These are phyloP conservation scores for Antheraea yamamai DNA, from an alignment of 2,888 invertebrate species.

Conservation along the genomic window DNA sequence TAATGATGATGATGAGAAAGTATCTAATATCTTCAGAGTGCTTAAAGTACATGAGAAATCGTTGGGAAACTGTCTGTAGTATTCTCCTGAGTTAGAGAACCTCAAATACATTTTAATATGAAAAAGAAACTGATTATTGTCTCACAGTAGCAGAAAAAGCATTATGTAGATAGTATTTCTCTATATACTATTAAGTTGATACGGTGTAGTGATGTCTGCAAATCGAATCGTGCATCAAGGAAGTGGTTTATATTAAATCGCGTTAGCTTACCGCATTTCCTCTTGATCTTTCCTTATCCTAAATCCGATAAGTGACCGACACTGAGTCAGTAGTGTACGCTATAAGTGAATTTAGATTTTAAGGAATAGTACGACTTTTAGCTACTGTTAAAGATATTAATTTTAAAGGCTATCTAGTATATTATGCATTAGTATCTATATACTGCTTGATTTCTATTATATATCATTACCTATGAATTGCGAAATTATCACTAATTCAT, in stretches of 20 bases:
- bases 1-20: too few relatives aligned
- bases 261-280: not conserved
- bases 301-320: constrained; percentile 8
- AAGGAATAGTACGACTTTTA: not conserved
- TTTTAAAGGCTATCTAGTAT: not conserved
- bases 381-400: not conserved
- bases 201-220: not conserved
- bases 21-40: too few relatives aligned
- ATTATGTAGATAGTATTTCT: not conserved
- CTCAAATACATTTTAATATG: not conserved
- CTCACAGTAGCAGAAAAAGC: too few relatives aligned
- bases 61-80: too few relatives aligned
- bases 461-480: too few relatives aligned
- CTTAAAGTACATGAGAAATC: too few relatives aligned
- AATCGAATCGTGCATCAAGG: not conserved
- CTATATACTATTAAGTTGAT: not conserved
- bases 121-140: not conserved
- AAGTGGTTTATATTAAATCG: not conserved
- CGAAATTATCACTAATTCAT: too few relatives aligned
- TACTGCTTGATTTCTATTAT: not conserved
- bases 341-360: not conserved
- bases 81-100: too few relatives aligned
- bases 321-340: not conserved
- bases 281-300: not conserved
- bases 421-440: not conserved